Evolutionary conservation across 37 sponge, comb jelly and placozoan genomes (phyloP), one percentile per base, ranked within the genome.

Genomic region (Tethya wilhelma): DNA sequence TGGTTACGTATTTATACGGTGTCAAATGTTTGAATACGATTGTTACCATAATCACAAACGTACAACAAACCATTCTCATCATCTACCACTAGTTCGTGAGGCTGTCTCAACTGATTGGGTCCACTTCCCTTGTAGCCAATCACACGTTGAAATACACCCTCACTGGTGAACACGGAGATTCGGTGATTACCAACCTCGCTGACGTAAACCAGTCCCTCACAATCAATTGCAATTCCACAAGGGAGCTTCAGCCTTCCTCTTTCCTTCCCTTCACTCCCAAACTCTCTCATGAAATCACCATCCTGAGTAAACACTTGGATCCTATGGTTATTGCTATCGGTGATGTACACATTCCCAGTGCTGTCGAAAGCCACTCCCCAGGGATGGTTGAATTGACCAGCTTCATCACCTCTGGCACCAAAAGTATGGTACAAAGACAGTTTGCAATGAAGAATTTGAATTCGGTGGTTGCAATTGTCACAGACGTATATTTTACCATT

Each of bases 371-470:
- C 78, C 23, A 85, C 62, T 4, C 66, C 83, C 26, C 31, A 40
- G n/a, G 91, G 86, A 30, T 71, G 37, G 34, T 65, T 75, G 71
- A 90, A 86, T 73, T 86, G 74, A 5, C 86, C 86, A 7, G 60
- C 60, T 2, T 41, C 77, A 19, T 40, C 32, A 0, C 91, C 83
- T 6, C 64, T n/a, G 29, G 38, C 45, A 4, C 91, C 91, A n/a
- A n/a, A n/a, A n/a, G n/a, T n/a, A n/a, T n/a, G n/a, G n/a, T n/a
- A n/a, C n/a, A n/a, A n/a, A n/a, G n/a, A n/a, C n/a, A n/a, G n/a
- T n/a, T n/a, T n/a, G n/a, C n/a, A n/a, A n/a, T n/a, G n/a, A n/a
- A n/a, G n/a, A n/a, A n/a, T n/a, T n/a, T n/a, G n/a, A n/a, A n/a
- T n/a, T n/a, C n/a, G n/a, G n/a, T n/a, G n/a, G n/a, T n/a, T n/a